Conservation (phyloP, 2,797 vertebrate species). For the Momotus momota region DNA sequence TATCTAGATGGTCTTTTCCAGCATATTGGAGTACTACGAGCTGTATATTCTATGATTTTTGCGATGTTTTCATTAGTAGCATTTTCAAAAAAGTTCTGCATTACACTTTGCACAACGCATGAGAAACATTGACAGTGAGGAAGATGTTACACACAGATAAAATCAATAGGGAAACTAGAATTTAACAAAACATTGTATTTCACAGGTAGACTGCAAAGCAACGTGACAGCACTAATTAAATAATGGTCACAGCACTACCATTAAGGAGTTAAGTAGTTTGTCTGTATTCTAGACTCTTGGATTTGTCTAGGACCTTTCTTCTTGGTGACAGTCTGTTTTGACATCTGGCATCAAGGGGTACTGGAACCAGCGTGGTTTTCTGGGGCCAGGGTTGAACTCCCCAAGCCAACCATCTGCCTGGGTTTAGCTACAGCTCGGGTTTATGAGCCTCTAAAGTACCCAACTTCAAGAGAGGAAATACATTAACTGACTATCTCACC, state of each 20-base stretch:
- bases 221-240: not conserved
- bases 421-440: not conserved
- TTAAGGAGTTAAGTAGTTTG: not conserved
- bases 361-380: not conserved
- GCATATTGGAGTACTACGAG: not conserved
- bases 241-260: not conserved
- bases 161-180: not conserved
- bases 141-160: not conserved
- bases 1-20: not conserved
- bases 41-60: not conserved
- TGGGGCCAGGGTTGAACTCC: not conserved
- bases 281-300: not conserved
- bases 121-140: rapidly evolving
- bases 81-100: not conserved
- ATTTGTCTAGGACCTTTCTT: not conserved
- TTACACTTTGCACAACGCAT: not conserved
- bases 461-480: not conserved
- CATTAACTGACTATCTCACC: not conserved
- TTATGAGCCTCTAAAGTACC: not conserved
- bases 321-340: not conserved
- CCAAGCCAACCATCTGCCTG: not conserved
- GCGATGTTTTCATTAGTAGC: not conserved
- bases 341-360: not conserved
- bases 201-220: not conserved
- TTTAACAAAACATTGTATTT: not conserved